Evolutionary conservation across 2,888 invertebrate species (phyloP), one percentile per base, ranked within the genome.

Genomic region (Aporophyla lueneburgensis): DNA sequence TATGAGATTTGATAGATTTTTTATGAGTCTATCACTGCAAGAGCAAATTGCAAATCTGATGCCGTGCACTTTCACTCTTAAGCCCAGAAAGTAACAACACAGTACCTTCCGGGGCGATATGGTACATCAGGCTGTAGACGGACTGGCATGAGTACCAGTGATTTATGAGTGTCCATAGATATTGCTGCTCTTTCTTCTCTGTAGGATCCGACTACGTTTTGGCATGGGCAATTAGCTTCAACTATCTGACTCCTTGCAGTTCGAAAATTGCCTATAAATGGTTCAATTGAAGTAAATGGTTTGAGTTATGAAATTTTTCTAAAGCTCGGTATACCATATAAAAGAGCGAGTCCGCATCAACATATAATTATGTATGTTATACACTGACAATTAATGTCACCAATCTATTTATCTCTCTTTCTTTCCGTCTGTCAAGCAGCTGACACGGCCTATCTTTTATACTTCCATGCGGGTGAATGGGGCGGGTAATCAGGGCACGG

Each of bases 401-500:
- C 46, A 71, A 80, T 80, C 14, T 21, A 74, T 51, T 62, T 79
- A 79, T 72, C 58, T 40, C 62, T 61, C 33, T 27, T 66, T 51
- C 10, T 51, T 16, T 58, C 51, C 33, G 53, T 65, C 43, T 6
- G 56, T 71, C 72, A 12, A 19, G 40, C 62, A 59, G 33, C 63
- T 63, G 70, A 59, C 82, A 10, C 16, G 49, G 56, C 59, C 74
- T 68, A 65, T 78, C 58, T 83, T 67, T 68, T 49, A 58, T 73
- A 54, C 27, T 53, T 59, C 19, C 43, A 70, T 46, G 46, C 49
- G 65, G 21, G 12, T 78, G 73, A 81, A 78, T 81, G 65, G 56
- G 10, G 61, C 59, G 59, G 76, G 69, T 75, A 83, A 80, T 71
- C 77, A 83, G 86, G 83, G 46, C 77, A 51, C 71, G 86, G 68